Evolutionary conservation across 1,140 invertebrate genomes (phyloP), one percentile per base, ranked within the genome.

Genomic region (Diprion similis): DNA sequence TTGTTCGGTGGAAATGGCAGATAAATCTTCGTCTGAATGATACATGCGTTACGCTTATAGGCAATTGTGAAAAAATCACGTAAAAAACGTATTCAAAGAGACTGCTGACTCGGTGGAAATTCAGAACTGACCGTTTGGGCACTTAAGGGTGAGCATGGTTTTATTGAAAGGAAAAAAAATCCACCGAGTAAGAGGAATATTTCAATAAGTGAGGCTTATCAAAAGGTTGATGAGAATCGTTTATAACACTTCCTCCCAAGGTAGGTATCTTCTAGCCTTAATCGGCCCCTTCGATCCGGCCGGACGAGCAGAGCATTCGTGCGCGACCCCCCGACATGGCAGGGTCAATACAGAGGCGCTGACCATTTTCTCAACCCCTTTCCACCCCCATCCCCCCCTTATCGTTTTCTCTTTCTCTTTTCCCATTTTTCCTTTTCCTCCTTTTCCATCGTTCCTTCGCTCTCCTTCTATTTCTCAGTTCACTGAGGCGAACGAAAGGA

Each of bases 401-500:
- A 8, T 9, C 9, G 6, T 59, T 6, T 59, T 59, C 6, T 9
- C 9, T 9, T 59, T 59, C 6, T 8, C 9, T 0, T 59, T 59
- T 15, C 6, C n/a, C 11, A 4, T 8, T 59, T 59, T 17, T 59
- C 9, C n/a, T 17, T 59, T 11, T 17, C n/a, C n/a, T 17, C n/a
- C 8, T 59, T 59, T 17, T 59, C 9, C n/a, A 59, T 9, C n/a
- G 11, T 59, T 59, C n/a, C 51, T 17, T 8, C 51, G 51, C 11
- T 59, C 51, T 59, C n/a, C 51, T 59, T 59, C 51, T 59, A 59
- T 59, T 59, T 59, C 51, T 59, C 51, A 59, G 51, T 59, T 59
- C 51, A 59, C 51, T 59, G 51, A 59, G 51, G 51, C 51, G 51
- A 9, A 59, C 51, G 51, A 59, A 59, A 59, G n/a, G 51, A 59